Evolutionary conservation across 2,888 invertebrate species (phyloP), one percentile per base, ranked within the genome.

Genomic region (Tinea pellionella): DNA sequence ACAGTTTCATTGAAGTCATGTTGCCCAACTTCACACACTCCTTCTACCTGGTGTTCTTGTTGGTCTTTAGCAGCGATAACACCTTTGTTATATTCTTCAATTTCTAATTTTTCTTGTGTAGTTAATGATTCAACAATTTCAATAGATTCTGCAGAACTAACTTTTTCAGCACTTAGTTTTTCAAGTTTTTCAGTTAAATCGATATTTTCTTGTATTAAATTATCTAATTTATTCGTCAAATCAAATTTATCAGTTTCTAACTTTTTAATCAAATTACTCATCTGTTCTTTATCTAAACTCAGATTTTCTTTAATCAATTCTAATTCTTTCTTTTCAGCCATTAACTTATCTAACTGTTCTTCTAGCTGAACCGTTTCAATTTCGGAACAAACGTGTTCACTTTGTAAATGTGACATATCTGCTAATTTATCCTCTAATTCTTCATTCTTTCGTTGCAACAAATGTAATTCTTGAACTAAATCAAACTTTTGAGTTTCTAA

Each of bases 281-380:
- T 74, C 57, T 90, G 89, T 59, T 88, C 82, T 62, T 89, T 89
- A 67, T 91, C 89, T 32, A 81, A 68, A 63, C 85, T 81, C 16
- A 89, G 67, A 55, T 83, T 77, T 60, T 88, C 81, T 61, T 89
- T 80, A 61, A 90, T 83, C 59, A 81, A 72, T 68, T 84, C 76
- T 29, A 90, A 66, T 65, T 84, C 80, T 64, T 80, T 80, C 65
- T 88, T 89, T 62, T 88, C 82, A 32, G 78, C 78, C 63, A 83
- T 80, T 2, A 91, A 69, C 61, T 86, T 77, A 68, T 90, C 93
- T 56, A 94, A 79, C 73, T 93, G 91, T 74, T 95, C 95, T 75
- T 96, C 95, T 62, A 94, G 76, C 68, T 94, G 93, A 41, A 94
- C 92, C 7, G 92, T 91, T 66, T 91, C 92, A 71, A 95, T 92